Evolutionary conservation across 2,797 vertebrate genomes (phyloP).

Genomic region (Chiloscyllium punctatum): DNA sequence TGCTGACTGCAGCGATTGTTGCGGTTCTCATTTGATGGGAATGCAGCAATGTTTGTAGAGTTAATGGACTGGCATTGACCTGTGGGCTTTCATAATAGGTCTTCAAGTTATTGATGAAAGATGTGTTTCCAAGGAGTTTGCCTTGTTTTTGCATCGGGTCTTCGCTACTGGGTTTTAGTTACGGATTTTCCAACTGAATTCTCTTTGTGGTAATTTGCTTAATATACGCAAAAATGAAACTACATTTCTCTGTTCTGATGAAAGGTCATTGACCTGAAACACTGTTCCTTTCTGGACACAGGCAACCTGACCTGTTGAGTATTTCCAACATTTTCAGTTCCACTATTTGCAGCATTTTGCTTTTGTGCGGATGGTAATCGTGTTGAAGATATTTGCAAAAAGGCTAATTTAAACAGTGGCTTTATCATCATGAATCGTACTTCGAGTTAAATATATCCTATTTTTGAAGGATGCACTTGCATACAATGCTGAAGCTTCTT

Average conservation of each 20-base stretch:
- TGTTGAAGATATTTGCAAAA: background rate
- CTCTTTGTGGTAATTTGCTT: background rate
- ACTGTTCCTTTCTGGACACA: background rate
- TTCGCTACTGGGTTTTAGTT: background rate
- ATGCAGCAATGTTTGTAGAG: background rate
- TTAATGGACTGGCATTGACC: background rate
- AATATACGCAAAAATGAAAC: background rate
- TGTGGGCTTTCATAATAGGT: background rate
- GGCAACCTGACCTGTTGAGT: background rate
- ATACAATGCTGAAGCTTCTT: background rate
- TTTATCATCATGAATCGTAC: background rate
- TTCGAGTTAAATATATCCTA: background rate
- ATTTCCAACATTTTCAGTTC: background rate
- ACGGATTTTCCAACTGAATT: background rate
- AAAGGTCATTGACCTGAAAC: background rate
- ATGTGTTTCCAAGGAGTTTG: background rate
- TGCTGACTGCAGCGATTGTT: background rate
- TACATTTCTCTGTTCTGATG: background rate
- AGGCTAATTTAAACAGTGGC: background rate
- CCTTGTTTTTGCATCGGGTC: background rate
- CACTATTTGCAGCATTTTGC: background rate
- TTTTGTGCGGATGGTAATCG: background rate
- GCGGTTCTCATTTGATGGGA: background rate
- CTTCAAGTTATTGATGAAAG: too few relatives aligned
- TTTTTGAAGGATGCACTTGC: background rate